Percentiles rank a stretch among this genome's conserved stretches.
phyloP scores from a whole-genome alignment of 2,888 invertebrate genomes.

The Drosophila merina region DNA sequence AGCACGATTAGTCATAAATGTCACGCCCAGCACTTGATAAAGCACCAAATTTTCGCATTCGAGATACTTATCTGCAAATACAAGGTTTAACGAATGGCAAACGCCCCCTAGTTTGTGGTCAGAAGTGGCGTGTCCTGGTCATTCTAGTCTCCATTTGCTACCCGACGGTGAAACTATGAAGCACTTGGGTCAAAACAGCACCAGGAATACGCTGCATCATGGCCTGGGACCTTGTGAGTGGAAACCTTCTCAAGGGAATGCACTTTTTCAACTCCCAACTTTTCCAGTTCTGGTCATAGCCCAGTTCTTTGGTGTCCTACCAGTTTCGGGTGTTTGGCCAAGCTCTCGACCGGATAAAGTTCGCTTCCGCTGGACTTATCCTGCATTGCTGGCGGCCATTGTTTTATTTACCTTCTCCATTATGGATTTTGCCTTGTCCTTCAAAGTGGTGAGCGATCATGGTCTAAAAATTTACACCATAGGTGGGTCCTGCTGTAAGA shows the following conservation, averaged over 20 bases:
- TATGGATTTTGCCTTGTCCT: constrained; percentile 67
- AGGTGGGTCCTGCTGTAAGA: constrained; percentile 47
- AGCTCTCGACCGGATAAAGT: constrained; percentile 76
- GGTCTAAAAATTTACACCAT: constrained; percentile 80
- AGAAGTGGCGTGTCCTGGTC: constrained; percentile 13
- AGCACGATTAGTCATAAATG: constrained; percentile 34
- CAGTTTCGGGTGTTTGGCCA: constrained; percentile 84
- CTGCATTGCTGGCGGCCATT: constrained; percentile 58
- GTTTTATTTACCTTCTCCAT: constrained; percentile 59
- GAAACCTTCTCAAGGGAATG: background rate
- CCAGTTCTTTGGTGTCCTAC: constrained; percentile 85
- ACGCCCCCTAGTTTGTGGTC: constrained; percentile 33
- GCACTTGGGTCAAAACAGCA: constrained; percentile 32
- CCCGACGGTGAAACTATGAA: constrained; percentile 53
- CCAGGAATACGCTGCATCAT: constrained; percentile 84
- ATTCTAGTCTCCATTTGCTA: constrained; percentile 26
- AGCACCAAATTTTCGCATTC: constrained; percentile 22
- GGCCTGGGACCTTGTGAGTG: constrained; percentile 84
- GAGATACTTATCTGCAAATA: constrained; percentile 51
- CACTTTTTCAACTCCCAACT: background rate
- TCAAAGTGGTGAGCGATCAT: constrained; percentile 63
- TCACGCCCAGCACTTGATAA: constrained; percentile 38
- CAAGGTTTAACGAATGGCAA: constrained; percentile 39
- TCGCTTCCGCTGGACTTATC: constrained; percentile 76
- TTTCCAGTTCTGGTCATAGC: constrained; percentile 84